Conservation (phyloP, 2,797 vertebrate genomes). For the Gouania willdenowi region DNA sequence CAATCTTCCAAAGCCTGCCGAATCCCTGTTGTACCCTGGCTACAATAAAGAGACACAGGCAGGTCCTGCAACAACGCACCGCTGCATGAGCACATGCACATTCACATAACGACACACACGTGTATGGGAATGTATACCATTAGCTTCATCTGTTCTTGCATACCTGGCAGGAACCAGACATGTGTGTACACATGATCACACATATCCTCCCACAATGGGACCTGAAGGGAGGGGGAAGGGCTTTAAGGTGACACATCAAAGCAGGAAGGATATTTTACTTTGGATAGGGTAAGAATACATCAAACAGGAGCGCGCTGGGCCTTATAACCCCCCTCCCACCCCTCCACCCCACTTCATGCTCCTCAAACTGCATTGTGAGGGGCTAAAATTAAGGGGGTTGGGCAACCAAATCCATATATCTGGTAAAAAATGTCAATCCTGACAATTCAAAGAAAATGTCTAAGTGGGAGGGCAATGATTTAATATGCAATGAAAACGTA, state of each 20-base stretch:
- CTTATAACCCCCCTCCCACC: background rate
- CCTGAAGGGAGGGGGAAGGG: background rate
- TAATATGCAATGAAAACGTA: slow-evolving; percentile 53
- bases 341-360: slow-evolving; percentile 2
- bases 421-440: slow-evolving; percentile 44
- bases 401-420: slow-evolving; percentile 61
- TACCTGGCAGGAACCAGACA: slow-evolving; percentile 14
- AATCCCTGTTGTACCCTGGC: slow-evolving; percentile 30
- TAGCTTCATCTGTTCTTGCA: slow-evolving; percentile 10
- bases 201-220: slow-evolving; percentile 26
- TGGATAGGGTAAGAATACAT: slow-evolving; percentile 61
- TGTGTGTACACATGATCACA: slow-evolving; percentile 21
- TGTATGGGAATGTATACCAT: slow-evolving; percentile 5
- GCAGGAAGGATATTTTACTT: slow-evolving; percentile 54
- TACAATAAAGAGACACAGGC: slow-evolving; percentile 34
- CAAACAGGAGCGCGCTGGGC: slow-evolving; percentile 41
- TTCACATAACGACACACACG: slow-evolving; percentile 1
- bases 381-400: slow-evolving; percentile 55
- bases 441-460: slow-evolving; percentile 68
- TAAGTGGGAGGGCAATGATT: slow-evolving; percentile 44
- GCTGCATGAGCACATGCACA: background rate
- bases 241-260: slow-evolving; percentile 66
- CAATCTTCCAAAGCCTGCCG: slow-evolving; percentile 47
- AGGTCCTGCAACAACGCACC: background rate
- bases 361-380: slow-evolving; percentile 56